These are phyloP conservation scores for Escarpia spicata DNA, from an alignment of 2,888 invertebrate species.

Conservation along the genomic window DNA sequence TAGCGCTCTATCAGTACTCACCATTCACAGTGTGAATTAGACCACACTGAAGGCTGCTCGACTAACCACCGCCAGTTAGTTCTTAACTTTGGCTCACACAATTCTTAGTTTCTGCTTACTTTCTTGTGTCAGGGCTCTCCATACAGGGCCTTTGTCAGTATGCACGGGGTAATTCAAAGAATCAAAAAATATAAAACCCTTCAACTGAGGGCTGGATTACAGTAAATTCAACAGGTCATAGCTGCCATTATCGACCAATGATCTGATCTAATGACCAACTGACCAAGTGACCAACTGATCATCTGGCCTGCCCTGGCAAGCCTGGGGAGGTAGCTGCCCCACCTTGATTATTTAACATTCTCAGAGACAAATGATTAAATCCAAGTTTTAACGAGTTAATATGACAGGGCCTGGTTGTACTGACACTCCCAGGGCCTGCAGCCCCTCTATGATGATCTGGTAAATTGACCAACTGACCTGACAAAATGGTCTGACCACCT, in stretches of 20 bases:
- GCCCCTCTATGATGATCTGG: not conserved
- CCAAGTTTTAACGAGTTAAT: too few species aligned
- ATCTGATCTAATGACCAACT: not conserved
- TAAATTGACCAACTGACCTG: not conserved
- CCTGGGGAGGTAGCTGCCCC: too few species aligned
- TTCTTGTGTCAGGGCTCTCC: not conserved
- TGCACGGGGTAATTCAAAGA: not conserved
- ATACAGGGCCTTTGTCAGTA: not conserved
- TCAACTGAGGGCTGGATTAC: not conserved
- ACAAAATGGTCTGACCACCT: not conserved
- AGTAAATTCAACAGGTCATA: not conserved
- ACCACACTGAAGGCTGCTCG: not conserved
- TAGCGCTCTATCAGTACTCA: not conserved
- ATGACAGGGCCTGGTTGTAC: too few species aligned
- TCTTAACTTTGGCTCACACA: not conserved
- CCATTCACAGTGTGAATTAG: not conserved
- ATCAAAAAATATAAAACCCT: not conserved
- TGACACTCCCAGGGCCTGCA: too few species aligned
- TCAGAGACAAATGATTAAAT: too few species aligned
- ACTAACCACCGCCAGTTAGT: not conserved
- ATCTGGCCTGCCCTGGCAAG: not conserved
- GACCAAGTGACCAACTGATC: not conserved
- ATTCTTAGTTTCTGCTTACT: not conserved
- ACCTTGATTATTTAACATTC: too few species aligned
- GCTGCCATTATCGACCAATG: not conserved